A percentile compares a stretch with the other conserved stretches of the same genome.
Evolutionary conservation across 2,888 invertebrate genomes (phyloP).

Genomic region (Rambutsinella grinnellia): DNA sequence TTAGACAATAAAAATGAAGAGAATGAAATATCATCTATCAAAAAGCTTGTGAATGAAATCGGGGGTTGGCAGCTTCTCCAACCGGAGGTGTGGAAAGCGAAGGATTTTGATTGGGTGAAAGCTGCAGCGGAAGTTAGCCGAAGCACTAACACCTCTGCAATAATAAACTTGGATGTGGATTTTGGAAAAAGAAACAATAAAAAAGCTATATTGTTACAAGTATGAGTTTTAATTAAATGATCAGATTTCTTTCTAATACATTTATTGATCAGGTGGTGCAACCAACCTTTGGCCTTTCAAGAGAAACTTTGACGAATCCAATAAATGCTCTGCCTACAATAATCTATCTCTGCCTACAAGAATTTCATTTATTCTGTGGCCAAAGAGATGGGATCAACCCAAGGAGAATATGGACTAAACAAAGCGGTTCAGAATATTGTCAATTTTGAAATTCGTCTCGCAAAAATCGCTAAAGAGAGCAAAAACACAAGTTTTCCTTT

Average conservation of each 20-base stretch:
- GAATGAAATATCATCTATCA: conserved; percentile 23
- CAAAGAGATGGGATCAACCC: conserved; percentile 2
- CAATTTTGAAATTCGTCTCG: conserved; percentile 52
- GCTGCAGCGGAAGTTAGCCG: conserved; percentile 23
- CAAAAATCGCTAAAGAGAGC: conserved; percentile 49
- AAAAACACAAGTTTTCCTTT: conserved; percentile 39
- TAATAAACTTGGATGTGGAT: neutral
- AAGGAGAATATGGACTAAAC: neutral
- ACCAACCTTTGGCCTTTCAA: conserved; percentile 36
- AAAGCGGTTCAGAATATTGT: conserved; percentile 42
- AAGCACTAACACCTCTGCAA: neutral
- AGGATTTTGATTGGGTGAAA: conserved; percentile 18
- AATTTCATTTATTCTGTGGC: conserved; percentile 39
- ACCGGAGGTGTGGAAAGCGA: conserved; percentile 14
- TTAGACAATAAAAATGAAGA: conserved; percentile 29
- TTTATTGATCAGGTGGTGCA: conserved; percentile 35
- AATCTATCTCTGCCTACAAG: conserved; percentile 46
- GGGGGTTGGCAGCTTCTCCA: conserved; percentile 41
- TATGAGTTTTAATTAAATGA: neutral
- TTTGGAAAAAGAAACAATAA: neutral
- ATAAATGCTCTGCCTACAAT: too few relatives aligned
- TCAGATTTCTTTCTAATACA: neutral
- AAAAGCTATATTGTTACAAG: neutral
- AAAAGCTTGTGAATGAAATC: conserved; percentile 17
- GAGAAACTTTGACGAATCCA: conserved; percentile 23